A percentile compares a stretch with the other conserved stretches of the same genome.
Conservation (phyloP, 2,888 invertebrate species). For the Harpagoxenus sublaevis region DNA sequence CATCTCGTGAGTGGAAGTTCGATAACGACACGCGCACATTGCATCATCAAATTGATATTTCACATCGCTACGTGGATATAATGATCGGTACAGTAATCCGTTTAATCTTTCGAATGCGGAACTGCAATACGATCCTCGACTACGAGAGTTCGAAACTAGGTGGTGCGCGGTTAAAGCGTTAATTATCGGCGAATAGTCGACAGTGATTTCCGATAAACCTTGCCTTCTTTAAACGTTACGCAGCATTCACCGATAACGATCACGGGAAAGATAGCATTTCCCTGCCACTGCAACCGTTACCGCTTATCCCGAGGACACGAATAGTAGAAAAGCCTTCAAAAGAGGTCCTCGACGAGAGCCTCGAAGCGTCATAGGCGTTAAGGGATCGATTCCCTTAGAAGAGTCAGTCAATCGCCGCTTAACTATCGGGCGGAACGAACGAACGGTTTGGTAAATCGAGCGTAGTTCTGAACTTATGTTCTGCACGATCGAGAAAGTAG, state of each 20-base stretch:
- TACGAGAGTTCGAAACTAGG: slow-evolving; percentile 32
- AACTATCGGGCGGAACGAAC: slow-evolving; percentile 61
- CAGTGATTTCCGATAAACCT: slow-evolving; percentile 32
- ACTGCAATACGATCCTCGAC: slow-evolving; percentile 24
- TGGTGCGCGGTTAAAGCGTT: slow-evolving; percentile 22
- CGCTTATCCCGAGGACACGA: slow-evolving; percentile 55
- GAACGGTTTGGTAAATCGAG: slow-evolving; percentile 76
- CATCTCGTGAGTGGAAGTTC: neutral
- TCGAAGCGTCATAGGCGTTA: slow-evolving; percentile 54
- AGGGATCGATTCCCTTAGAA: slow-evolving; percentile 62
- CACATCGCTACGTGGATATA: slow-evolving; percentile 14
- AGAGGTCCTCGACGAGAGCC: slow-evolving; percentile 62
- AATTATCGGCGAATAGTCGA: slow-evolving; percentile 51
- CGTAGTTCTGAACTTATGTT: slow-evolving; percentile 69
- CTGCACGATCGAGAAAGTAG: slow-evolving; percentile 70
- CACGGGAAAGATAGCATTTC: slow-evolving; percentile 72
- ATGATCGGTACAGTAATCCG: slow-evolving; percentile 37
- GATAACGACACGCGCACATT: slow-evolving; percentile 7
- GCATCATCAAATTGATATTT: slow-evolving; percentile 31
- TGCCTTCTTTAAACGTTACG: slow-evolving; percentile 37
- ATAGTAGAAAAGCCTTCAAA: slow-evolving; percentile 68
- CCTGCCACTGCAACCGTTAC: slow-evolving; percentile 67
- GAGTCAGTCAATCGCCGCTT: slow-evolving; percentile 61
- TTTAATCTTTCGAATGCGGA: slow-evolving; percentile 28
- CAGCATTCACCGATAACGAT: slow-evolving; percentile 62